These are phyloP conservation scores for Danaus plexippus DNA, from an alignment of 1,140 invertebrate species.

Conservation along the genomic window DNA sequence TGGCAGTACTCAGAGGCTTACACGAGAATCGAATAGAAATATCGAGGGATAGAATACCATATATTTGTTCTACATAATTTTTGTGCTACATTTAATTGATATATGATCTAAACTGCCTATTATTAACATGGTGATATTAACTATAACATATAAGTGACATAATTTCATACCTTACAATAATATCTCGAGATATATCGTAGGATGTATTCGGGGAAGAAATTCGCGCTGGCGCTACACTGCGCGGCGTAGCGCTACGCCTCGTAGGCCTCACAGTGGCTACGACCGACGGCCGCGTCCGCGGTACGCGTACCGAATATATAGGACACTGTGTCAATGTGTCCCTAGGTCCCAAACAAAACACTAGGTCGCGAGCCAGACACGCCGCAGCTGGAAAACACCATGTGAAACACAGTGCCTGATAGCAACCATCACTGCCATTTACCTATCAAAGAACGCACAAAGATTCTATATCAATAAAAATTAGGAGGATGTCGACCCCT, in stretches of 20 bases:
- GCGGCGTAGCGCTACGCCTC: conserved; percentile 54
- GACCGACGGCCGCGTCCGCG: conserved; percentile 43
- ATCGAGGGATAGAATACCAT: conserved; percentile 25
- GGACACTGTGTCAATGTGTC: conserved; percentile 54
- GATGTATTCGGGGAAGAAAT: conserved; percentile 47
- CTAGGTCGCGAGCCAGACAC: conserved; percentile 11
- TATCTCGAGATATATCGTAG: conserved; percentile 35
- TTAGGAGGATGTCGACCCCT: conserved; percentile 51
- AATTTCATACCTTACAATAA: neutral
- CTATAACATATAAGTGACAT: no score
- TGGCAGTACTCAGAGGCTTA: conserved; percentile 21
- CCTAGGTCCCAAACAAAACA: conserved; percentile 28
- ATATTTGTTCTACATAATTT: no score
- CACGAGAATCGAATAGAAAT: conserved; percentile 25
- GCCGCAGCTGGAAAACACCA: conserved; percentile 15
- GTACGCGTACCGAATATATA: conserved; percentile 38
- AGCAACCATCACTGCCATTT: conserved; percentile 48
- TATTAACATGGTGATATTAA: no score
- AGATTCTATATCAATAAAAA: conserved; percentile 31
- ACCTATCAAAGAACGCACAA: conserved; percentile 42
- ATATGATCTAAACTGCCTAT: no score
- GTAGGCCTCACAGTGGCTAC: conserved; percentile 59
- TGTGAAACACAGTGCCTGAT: conserved; percentile 32
- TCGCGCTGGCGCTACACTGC: conserved; percentile 35
- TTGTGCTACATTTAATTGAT: no score